Percentiles rank a stretch among this genome's conserved stretches.
Evolutionary conservation across 2,797 vertebrate species (phyloP).

Genomic region (Enteromius fasciolatus): DNA sequence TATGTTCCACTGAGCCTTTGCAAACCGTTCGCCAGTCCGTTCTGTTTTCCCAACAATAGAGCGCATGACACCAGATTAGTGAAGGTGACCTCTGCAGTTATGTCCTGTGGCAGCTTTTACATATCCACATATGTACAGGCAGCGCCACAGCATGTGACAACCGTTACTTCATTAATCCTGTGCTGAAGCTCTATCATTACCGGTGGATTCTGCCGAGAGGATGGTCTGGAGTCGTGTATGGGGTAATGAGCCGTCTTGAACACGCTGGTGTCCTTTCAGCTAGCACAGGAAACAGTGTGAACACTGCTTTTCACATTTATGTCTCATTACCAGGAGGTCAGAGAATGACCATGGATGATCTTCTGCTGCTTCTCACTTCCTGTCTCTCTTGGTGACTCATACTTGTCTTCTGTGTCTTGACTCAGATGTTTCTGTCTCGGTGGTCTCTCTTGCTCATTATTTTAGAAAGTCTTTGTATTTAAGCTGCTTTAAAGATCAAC

Average conservation of each 20-base stretch:
- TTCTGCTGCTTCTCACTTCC: constrained; percentile 8
- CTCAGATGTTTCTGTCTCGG: neutral
- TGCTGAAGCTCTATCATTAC: constrained; percentile 18
- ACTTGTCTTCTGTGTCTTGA: neutral
- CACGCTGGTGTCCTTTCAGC: constrained; percentile 15
- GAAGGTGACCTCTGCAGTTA: constrained; percentile 13
- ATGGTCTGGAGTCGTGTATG: neutral
- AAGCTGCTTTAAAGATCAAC: constrained; percentile 11
- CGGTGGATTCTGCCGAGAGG: constrained; percentile 16
- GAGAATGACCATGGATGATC: neutral
- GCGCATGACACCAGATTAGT: constrained; percentile 10
- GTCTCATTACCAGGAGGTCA: constrained; percentile 34
- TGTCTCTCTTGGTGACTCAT: constrained; percentile 28
- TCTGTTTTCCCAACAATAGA: neutral
- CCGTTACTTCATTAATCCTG: constrained; percentile 22
- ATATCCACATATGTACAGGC: constrained; percentile 15
- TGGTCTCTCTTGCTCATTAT: neutral
- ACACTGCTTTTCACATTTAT: constrained; percentile 29
- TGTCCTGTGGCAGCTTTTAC: constrained; percentile 21
- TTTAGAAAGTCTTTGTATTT: neutral
- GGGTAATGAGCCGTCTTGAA: constrained; percentile 36
- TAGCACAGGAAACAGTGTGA: constrained; percentile 13
- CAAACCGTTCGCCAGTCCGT: neutral
- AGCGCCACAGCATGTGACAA: constrained; percentile 18
- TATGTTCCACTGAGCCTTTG: neutral